Conservation (phyloP, 2,113 vertebrate species). For the Rhea pennata region DNA sequence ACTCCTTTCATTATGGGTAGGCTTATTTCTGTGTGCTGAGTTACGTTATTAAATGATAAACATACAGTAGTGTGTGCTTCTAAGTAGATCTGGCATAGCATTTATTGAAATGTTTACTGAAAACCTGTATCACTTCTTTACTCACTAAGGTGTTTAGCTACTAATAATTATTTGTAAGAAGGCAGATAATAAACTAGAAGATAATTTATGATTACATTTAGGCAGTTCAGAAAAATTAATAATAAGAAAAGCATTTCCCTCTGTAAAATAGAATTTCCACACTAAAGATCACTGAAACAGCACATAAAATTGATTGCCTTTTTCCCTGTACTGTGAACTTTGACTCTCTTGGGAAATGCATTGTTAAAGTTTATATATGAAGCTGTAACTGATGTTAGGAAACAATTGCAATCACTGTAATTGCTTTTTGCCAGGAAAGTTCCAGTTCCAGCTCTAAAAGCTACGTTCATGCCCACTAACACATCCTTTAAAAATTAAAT, state of each 20-base stretch:
- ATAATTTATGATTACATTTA: not conserved
- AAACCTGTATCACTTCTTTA: not conserved
- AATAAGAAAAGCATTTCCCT: not conserved
- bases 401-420: too few species aligned
- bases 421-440: too few species aligned
- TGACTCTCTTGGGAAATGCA: not conserved
- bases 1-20: constrained; percentile 5
- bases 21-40: not conserved
- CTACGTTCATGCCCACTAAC: not conserved
- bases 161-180: not conserved
- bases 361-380: not conserved
- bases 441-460: not conserved
- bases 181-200: not conserved
- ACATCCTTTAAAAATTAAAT: not conserved
- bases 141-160: not conserved
- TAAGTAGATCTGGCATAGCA: not conserved
- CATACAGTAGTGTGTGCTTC: not conserved
- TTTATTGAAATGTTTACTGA: not conserved
- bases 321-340: not conserved
- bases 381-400: not conserved
- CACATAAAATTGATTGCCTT: not conserved
- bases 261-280: not conserved
- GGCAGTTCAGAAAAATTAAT: not conserved
- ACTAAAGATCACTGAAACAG: not conserved
- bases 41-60: not conserved